phyloP scores from a whole-genome alignment of 2,888 invertebrate genomes.

The Alcis repandata region DNA sequence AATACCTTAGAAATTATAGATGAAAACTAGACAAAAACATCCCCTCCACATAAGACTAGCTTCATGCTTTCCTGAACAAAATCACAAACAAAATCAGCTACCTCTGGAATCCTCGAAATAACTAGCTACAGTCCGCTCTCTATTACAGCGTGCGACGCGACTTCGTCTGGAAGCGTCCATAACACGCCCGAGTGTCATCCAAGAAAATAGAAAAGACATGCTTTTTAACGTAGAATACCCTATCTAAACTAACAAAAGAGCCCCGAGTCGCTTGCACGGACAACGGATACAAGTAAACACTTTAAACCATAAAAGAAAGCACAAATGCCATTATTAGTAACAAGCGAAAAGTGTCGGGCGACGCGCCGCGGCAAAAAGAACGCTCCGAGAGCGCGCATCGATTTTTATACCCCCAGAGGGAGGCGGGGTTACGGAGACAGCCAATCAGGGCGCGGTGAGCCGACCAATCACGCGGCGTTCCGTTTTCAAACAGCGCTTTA shows the following conservation, averaged over 20 bases:
- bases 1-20: too few relatives aligned
- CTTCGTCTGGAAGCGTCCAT: conserved; percentile 31
- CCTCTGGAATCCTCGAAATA: neutral
- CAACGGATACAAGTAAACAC: conserved; percentile 83
- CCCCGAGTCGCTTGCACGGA: conserved; percentile 76
- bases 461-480: conserved; percentile 80
- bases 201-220: conserved; percentile 73
- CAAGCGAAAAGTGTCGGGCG: conserved; percentile 78
- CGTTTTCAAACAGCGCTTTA: conserved; percentile 66
- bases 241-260: conserved; percentile 76
- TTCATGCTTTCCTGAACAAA: too few relatives aligned
- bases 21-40: too few relatives aligned
- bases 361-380: conserved; percentile 79
- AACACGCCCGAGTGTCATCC: conserved; percentile 56
- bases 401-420: conserved; percentile 83
- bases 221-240: conserved; percentile 74
- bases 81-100: too few relatives aligned
- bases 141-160: conserved; percentile 12
- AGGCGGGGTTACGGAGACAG: conserved; percentile 78
- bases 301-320: conserved; percentile 79
- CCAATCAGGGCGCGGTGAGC: conserved; percentile 82
- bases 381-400: conserved; percentile 72
- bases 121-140: conserved; percentile 6
- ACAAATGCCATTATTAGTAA: conserved; percentile 83
- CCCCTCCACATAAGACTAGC: too few relatives aligned